These are phyloP conservation scores for Crioceris asparagi DNA, from an alignment of 2,888 invertebrate species.

Conservation along the genomic window DNA sequence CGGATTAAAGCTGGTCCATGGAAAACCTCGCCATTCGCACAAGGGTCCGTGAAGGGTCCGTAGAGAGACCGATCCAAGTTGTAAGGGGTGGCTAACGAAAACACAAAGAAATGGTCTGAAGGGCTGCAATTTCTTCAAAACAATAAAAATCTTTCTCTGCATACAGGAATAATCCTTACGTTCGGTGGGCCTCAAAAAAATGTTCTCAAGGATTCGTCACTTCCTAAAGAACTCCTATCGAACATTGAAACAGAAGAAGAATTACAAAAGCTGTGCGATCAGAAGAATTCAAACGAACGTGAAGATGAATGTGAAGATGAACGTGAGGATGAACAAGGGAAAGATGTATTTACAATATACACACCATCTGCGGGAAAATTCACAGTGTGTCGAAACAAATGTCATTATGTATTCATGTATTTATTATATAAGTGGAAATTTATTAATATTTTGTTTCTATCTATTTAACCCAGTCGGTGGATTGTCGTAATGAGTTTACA, in stretches of 20 bases:
- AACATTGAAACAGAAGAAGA: constrained; percentile 8
- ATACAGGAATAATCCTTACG: constrained; percentile 12
- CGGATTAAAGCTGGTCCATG: constrained; percentile 3
- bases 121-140: constrained; percentile 7
- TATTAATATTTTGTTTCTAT: too few species aligned
- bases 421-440: too few species aligned
- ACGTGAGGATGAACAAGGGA: constrained; percentile 2
- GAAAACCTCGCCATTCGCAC: constrained; percentile 5
- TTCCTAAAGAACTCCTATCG: constrained; percentile 7
- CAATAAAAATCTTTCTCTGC: constrained; percentile 11
- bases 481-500: too few species aligned
- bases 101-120: too few species aligned
- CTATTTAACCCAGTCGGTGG: too few species aligned
- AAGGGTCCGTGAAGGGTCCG: constrained; percentile 2
- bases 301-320: constrained; percentile 7
- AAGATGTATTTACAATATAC: too few species aligned
- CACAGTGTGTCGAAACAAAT: too few species aligned
- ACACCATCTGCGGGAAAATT: too few species aligned
- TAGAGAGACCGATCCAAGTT: constrained; percentile 1
- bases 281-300: constrained; percentile 7
- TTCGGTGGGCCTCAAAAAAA: constrained; percentile 6
- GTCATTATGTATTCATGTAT: too few species aligned
- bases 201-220: constrained; percentile 10
- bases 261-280: constrained; percentile 8
- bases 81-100: too few species aligned